Evolutionary conservation across 2,113 vertebrate species (phyloP), one percentile per base, ranked within the genome.

Genomic region (Collichthys lucidus): DNA sequence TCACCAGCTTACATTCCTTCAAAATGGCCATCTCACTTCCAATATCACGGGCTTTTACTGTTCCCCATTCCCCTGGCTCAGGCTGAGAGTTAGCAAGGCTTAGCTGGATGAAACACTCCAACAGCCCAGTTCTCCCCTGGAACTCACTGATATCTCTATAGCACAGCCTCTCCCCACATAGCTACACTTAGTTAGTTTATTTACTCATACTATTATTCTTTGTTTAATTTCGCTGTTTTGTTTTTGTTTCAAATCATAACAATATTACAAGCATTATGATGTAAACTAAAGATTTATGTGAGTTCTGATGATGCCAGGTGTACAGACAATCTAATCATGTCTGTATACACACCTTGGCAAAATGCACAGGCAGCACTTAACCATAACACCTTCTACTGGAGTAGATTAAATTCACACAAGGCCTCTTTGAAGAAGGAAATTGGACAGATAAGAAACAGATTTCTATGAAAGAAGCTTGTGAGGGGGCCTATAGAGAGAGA

Each of bases 371-470:
- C 83, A 89, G 87, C 85, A 85, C 78, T 84, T 92, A 91, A 89
- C 87, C 85, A 90, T 81, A 90, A 87, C 91, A 89, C 81, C 87
- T 88, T 89, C 77, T 91, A 95, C 86, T 92, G 94, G 94, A 95
- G 87, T 88, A 96, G 94, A 97, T 96, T 96, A 96, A 89, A 86
- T 95, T 95, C 92, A 94, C 92, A 93, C 89, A 94, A 90, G 89
- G 94, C 82, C 91, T 95, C 94, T 93, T 95, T 96, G 93, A 95
- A 96, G 95, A 85, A 88, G 95, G 96, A 97, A 97, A 97, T 96
- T 97, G 94, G 93, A 93, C 95, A 90, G 96, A 96, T 97, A 96
- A 90, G 94, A 93, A 93, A 95, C 93, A 92, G 95, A 96, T 96
- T 96, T 95, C 72, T 81, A 69, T 79, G 84, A 85, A 80, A 88